Base-by-base conservation (phyloP, 1,140 invertebrate species). In the Philotrypesis tridentata region DNA sequence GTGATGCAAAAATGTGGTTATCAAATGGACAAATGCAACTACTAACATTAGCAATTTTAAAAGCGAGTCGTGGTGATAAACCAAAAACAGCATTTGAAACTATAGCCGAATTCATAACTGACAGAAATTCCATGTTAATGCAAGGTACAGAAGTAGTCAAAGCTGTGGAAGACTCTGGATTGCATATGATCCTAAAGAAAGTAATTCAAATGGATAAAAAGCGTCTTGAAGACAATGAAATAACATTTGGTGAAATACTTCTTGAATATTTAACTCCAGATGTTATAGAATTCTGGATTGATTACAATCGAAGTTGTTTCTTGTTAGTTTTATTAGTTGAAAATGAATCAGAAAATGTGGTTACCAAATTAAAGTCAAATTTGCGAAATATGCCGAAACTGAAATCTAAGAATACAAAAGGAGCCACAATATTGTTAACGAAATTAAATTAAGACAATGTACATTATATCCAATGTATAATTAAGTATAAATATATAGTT, bases 131-230 rank as follows among this genome's bases (percentile, higher is more conserved):
- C 84, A 88, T 82, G 8, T 86, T 94, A 0, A 87, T 84, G 23
- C 88, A 91, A 25, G 91, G 92, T 25, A 92, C 91, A 0, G 88
- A 92, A 60, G 91, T 94, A 68, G 86, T 92, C 21, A 55, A 61
- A 60, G 48, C 77, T 33, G 92, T 97, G n/a, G 97, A 98, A 91
- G 94, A 97, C 89, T 89, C 95, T 0, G 96, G 95, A 17, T 92
- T 97, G 79, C 96, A 97, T 89, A 94, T 96, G 92, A 94, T 95
- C 48, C 87, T 97, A 4, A 97, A 97, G 85, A 96, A 97, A 90
- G 90, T 98, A 21, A 94, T 97, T 23, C 92, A 93, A 74, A 89
- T 94, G 75, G 96, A 97, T 85, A 92, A 93, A 74, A 86, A 90
- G 2, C 88, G 92, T 8, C 27, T 84, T 23, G 83, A 89, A 71